These are phyloP conservation scores for Apistogramma diplotaenia DNA, from an alignment of 2,113 vertebrate genomes.

Conservation along the genomic window DNA sequence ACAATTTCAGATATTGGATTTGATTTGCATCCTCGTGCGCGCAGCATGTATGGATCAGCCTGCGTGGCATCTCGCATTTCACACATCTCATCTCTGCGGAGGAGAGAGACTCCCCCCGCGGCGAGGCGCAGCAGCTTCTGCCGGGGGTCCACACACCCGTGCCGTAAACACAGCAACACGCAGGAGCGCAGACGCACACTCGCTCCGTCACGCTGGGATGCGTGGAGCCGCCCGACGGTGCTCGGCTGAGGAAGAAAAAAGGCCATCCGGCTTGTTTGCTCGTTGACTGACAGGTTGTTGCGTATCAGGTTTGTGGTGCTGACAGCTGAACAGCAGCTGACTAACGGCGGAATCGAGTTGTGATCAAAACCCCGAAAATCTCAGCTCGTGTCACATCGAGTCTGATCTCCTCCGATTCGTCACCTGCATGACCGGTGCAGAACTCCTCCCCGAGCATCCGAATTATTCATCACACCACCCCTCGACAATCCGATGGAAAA, in stretches of 20 bases:
- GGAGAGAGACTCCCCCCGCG: constrained; percentile 24
- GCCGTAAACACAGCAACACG: constrained; percentile 36
- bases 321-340: constrained; percentile 18
- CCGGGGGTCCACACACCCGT: constrained; percentile 16
- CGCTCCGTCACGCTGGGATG: constrained; percentile 23
- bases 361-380: constrained; percentile 34
- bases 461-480: constrained; percentile 46
- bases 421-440: neutral
- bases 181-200: constrained; percentile 4
- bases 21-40: constrained; percentile 38
- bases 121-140: constrained; percentile 33
- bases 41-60: constrained; percentile 40
- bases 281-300: constrained; percentile 43
- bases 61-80: constrained; percentile 32
- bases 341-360: constrained; percentile 14
- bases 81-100: constrained; percentile 35
- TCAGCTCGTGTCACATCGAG: neutral
- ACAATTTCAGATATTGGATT: constrained; percentile 27
- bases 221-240: constrained; percentile 29
- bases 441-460: neutral
- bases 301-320: constrained; percentile 1
- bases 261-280: constrained; percentile 9
- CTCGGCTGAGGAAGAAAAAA: constrained; percentile 3
- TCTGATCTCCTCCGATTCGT: neutral
- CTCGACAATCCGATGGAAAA: constrained; percentile 6